Conservation (phyloP, 2,888 invertebrate genomes). For the Eupithecia pulchellata region DNA sequence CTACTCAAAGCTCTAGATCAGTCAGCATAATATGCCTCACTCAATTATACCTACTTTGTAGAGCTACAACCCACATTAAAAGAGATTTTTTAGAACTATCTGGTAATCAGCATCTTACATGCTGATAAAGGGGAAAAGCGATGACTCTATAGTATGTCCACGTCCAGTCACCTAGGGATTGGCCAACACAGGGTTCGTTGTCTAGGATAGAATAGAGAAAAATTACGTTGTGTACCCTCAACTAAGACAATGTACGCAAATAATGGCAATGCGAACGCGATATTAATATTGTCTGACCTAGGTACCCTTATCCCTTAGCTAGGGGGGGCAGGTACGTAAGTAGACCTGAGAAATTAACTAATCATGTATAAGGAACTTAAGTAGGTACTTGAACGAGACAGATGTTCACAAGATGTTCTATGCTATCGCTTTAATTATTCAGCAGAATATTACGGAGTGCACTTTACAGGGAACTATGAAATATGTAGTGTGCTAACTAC, state of each 20-base stretch:
- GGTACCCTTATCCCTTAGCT: too few species aligned
- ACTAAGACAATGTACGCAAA: too few species aligned
- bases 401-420: slow-evolving; percentile 2
- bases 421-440: slow-evolving; percentile 4
- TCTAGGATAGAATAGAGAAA: too few species aligned
- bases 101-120: neutral
- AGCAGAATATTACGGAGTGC: neutral
- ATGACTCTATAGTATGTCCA: neutral
- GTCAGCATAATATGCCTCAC: too few species aligned
- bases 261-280: too few species aligned
- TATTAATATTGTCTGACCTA: too few species aligned
- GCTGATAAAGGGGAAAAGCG: neutral
- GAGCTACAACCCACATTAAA: neutral
- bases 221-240: too few species aligned
- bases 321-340: neutral
- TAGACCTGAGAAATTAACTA: neutral
- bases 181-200: too few species aligned
- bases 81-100: neutral
- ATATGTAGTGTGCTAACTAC: neutral
- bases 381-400: neutral
- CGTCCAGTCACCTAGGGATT: too few species aligned
- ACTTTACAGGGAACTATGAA: slow-evolving; percentile 5
- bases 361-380: neutral
- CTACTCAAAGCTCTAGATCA: too few species aligned
- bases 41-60: neutral